Percentiles rank a stretch among this genome's conserved stretches.
Conservation (phyloP, 2,797 vertebrate genomes). For the Microhierax caerulescens region DNA sequence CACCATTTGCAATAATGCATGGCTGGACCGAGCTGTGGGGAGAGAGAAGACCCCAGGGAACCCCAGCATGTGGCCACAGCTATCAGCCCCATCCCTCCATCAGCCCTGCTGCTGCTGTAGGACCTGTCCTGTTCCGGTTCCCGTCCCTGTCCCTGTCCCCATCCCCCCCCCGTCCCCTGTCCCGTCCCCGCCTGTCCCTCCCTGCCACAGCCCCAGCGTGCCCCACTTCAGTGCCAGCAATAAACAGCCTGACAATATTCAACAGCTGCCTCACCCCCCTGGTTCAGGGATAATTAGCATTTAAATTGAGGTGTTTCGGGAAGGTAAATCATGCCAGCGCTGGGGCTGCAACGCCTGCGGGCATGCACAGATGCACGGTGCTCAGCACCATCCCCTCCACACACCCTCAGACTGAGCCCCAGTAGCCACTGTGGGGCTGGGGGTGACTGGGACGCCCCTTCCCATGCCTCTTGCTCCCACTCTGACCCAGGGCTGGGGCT, state of each 20-base stretch:
- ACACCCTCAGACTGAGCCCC: rapidly evolving
- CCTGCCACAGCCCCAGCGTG: rapidly evolving
- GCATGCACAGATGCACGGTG: rapidly evolving
- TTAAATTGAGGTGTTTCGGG: conserved; percentile 71
- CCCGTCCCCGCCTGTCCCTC: neutral
- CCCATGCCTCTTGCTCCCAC: rapidly evolving
- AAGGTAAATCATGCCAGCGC: conserved; percentile 38
- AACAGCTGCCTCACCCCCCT: neutral
- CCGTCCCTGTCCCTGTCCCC: too few relatives aligned
- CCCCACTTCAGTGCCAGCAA: neutral
- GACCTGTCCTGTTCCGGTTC: too few relatives aligned
- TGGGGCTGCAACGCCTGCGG: neutral
- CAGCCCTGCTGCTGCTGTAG: rapidly evolving
- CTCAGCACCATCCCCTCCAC: neutral
- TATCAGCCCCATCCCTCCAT: neutral
- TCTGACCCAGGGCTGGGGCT: neutral
- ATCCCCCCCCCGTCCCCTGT: too few relatives aligned
- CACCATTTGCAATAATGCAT: rapidly evolving
- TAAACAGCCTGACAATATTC: neutral
- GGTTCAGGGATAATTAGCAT: conserved; percentile 69
- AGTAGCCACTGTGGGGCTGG: neutral
- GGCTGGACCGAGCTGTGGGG: rapidly evolving
- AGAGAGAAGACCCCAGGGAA: neutral
- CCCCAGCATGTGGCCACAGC: rapidly evolving
- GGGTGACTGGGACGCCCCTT: rapidly evolving